Evolutionary conservation across 2,113 vertebrate species (phyloP).

Genomic region (Chlorocebus sabaeus): DNA sequence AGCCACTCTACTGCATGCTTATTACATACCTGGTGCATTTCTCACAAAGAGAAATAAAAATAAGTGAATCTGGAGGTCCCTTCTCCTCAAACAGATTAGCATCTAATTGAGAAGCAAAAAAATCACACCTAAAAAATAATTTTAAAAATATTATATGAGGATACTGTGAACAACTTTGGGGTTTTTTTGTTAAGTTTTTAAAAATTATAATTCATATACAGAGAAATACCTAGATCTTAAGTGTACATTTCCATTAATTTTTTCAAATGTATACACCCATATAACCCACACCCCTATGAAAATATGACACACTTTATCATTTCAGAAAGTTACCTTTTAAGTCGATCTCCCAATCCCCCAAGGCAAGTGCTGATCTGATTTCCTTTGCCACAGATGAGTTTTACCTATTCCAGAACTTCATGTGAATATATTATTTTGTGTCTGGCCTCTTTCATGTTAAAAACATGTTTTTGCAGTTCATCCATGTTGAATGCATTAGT

Average conservation of each 20-base stretch:
- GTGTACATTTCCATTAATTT: not conserved
- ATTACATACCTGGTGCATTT: not conserved
- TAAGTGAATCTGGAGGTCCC: not conserved
- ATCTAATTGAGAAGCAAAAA: not conserved
- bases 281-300: not conserved
- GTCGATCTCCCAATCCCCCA: not conserved
- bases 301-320: not conserved
- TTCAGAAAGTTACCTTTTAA: not conserved
- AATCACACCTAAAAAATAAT: not conserved
- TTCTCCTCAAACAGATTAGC: not conserved
- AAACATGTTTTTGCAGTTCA: not conserved
- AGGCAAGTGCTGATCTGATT: not conserved
- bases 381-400: not conserved
- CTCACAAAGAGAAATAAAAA: slow-evolving; percentile 11
- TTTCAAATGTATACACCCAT: not conserved
- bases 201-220: not conserved
- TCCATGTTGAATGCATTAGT: too few relatives aligned
- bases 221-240: not conserved
- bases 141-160: not conserved
- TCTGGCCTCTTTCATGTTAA: not conserved
- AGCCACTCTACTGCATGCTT: not conserved
- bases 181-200: not conserved
- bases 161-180: not conserved
- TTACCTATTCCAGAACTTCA: not conserved
- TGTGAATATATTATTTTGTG: not conserved